Conservation (phyloP, 2,113 vertebrate species). For the Eurystomus gularis region DNA sequence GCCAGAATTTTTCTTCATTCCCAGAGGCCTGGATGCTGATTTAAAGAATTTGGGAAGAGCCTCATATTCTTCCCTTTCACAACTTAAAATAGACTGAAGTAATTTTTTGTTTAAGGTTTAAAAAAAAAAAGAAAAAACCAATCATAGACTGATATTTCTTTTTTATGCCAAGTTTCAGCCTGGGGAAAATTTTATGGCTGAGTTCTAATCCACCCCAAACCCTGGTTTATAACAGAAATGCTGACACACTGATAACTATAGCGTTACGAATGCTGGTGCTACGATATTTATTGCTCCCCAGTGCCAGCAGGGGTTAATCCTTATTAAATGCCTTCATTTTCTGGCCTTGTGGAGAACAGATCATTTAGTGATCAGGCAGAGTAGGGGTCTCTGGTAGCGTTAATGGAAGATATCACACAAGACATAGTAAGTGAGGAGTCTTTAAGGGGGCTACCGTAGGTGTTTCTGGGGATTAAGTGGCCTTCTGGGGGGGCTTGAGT, state of each 20-base stretch:
- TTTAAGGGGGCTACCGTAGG: constrained; percentile 1
- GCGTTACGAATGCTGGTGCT: constrained; percentile 54
- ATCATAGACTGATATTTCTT: constrained; percentile 63
- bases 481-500: background rate
- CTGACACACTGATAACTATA: constrained; percentile 74
- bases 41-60: constrained; percentile 41
- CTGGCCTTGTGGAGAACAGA: constrained; percentile 54
- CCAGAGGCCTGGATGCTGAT: background rate
- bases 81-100: constrained; percentile 46
- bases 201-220: constrained; percentile 75
- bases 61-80: constrained; percentile 52
- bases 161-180: constrained; percentile 74
- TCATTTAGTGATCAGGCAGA: constrained; percentile 34
- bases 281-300: constrained; percentile 75
- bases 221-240: constrained; percentile 77
- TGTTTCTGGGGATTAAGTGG: constrained; percentile 35
- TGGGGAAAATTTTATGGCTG: constrained; percentile 78
- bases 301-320: constrained; percentile 74
- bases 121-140: background rate
- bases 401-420: constrained; percentile 35
- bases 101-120: background rate
- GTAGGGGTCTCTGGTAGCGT: background rate
- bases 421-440: background rate
- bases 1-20: constrained; percentile 21
- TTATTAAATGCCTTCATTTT: constrained; percentile 70